Evolutionary conservation across 2,113 vertebrate genomes (phyloP).

Genomic region (Mellivora capensis): DNA sequence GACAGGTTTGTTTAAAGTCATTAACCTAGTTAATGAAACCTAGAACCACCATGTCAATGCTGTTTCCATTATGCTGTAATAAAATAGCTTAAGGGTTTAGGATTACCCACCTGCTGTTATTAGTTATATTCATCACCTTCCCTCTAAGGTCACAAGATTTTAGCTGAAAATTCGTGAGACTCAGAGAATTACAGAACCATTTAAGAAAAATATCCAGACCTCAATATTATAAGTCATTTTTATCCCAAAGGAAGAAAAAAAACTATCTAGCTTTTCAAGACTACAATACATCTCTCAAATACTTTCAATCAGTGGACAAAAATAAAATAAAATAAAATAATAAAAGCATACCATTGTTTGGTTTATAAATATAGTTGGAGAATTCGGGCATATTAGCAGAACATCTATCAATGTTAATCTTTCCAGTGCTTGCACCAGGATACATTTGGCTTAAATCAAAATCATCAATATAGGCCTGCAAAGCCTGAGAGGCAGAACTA

Average conservation of each 20-base stretch:
- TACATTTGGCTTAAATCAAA: constrained; percentile 81
- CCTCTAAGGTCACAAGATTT: not conserved
- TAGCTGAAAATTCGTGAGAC: not conserved
- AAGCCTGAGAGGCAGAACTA: constrained; percentile 87
- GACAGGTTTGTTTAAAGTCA: not conserved
- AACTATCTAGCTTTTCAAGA: constrained; percentile 20
- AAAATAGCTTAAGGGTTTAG: not conserved
- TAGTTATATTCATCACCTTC: not conserved
- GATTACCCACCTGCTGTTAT: not conserved
- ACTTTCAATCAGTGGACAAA: constrained; percentile 7
- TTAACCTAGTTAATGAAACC: not conserved
- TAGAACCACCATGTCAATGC: not conserved
- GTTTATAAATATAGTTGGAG: not conserved
- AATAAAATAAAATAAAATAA: not conserved
- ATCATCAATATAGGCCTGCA: constrained; percentile 93
- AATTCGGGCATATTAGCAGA: not conserved
- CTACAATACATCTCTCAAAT: not conserved
- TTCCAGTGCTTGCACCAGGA: constrained; percentile 61
- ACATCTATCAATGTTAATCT: constrained; percentile 60
- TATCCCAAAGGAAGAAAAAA: constrained; percentile 2
- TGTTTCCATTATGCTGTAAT: not conserved
- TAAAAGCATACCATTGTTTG: constrained; percentile 64
- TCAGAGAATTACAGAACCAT: not conserved
- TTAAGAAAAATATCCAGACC: constrained; percentile 28
- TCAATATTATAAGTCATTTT: constrained; percentile 22